Evolutionary conservation across 2,797 vertebrate species (phyloP).

Genomic region (Lepus townsendii): DNA sequence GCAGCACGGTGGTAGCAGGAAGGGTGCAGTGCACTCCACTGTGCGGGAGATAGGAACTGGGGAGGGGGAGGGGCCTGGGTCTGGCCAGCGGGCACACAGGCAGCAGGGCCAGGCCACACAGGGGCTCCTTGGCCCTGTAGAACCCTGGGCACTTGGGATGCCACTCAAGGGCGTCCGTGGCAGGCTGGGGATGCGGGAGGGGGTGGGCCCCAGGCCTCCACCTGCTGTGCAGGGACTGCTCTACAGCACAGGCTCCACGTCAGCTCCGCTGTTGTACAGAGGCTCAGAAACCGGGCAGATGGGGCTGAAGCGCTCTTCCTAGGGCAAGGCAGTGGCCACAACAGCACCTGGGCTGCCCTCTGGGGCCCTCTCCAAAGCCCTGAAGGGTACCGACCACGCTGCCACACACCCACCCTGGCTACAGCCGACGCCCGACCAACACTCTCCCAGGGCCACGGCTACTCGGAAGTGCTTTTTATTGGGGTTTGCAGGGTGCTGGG

Average conservation of each 20-base stretch:
- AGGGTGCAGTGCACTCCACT: neutral
- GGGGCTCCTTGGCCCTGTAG: too few relatives aligned
- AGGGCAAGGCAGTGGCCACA: neutral
- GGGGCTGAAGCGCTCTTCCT: neutral
- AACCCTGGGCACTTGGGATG: neutral
- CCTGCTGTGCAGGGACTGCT: neutral
- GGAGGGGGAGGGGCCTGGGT: neutral
- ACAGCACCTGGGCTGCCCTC: neutral
- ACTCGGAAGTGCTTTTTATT: slow-evolving; percentile 68
- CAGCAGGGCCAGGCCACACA: neutral
- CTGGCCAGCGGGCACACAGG: neutral
- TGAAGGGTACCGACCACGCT: neutral
- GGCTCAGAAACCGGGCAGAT: neutral
- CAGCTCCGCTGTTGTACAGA: neutral
- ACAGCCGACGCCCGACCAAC: neutral
- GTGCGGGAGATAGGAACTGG: neutral
- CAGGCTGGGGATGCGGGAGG: neutral
- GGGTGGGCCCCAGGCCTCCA: neutral
- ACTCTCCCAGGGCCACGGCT: neutral
- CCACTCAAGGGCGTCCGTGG: neutral
- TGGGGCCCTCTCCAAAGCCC: neutral
- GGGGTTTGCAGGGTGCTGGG: slow-evolving; percentile 15
- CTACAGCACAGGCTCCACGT: neutral
- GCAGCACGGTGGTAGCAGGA: neutral
- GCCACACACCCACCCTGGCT: neutral